Evolutionary conservation across 53 echinoderm and acorn worm genomes (phyloP).

Genomic region (Antedon mediterranea): DNA sequence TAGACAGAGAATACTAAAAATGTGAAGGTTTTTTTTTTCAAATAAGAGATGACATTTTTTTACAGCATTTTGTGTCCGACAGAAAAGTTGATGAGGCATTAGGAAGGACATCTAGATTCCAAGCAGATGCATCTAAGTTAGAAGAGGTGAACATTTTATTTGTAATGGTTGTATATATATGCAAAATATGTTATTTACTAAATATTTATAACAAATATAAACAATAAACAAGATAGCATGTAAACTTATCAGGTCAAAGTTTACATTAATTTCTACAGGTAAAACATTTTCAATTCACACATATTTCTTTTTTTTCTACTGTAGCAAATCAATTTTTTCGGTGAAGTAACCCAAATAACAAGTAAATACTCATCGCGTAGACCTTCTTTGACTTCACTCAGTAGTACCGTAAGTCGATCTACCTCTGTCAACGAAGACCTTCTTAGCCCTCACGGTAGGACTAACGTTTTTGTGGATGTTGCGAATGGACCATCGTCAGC

Average conservation of each 20-base stretch:
- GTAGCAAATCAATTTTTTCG: constrained; percentile 59
- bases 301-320: too few relatives aligned
- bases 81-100: constrained; percentile 93
- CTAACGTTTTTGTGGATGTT: not conserved
- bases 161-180: too few relatives aligned
- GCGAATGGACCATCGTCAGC: not conserved
- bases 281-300: too few relatives aligned
- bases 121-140: constrained; percentile 53
- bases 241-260: too few relatives aligned
- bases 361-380: constrained; percentile 51
- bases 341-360: constrained; percentile 52
- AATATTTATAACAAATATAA: too few relatives aligned
- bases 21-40: too few relatives aligned
- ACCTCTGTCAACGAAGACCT: constrained; percentile 67
- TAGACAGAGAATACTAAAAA: too few relatives aligned
- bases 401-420: constrained; percentile 57
- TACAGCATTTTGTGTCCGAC: constrained; percentile 87
- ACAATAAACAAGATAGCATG: too few relatives aligned
- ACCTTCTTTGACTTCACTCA: constrained; percentile 60
- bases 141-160: constrained; percentile 50
- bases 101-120: constrained; percentile 61
- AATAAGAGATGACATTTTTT: too few relatives aligned
- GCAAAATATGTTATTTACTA: too few relatives aligned
- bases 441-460: constrained; percentile 24
- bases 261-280: too few relatives aligned